Conservation (phyloP, 2,797 vertebrate species). For the Phoeniculus purpureus region DNA sequence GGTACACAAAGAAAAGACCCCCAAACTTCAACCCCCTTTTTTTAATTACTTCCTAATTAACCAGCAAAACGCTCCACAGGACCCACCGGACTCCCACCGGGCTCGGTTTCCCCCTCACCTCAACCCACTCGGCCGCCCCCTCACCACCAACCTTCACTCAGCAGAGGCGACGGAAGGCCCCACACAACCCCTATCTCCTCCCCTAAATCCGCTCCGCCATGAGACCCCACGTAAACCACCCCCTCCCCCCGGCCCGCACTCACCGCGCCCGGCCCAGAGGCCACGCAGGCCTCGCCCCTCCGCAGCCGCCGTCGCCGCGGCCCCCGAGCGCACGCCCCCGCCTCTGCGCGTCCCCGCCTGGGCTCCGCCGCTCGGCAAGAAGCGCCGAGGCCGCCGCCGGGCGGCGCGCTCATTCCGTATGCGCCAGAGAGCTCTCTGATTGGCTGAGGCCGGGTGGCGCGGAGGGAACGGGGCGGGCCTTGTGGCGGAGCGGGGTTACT, state of each 20-base stretch:
- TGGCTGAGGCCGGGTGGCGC: slow-evolving; percentile 22
- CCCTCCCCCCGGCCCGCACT: neutral
- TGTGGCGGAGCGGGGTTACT: neutral
- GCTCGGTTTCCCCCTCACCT: too few relatives aligned
- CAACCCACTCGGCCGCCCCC: too few relatives aligned
- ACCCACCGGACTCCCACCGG: too few relatives aligned
- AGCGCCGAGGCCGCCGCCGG: neutral
- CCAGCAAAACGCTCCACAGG: too few relatives aligned
- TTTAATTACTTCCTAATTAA: too few relatives aligned
- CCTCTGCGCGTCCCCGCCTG: neutral
- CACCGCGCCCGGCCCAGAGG: neutral
- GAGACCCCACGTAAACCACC: neutral
- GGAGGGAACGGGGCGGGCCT: neutral
- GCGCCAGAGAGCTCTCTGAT: neutral
- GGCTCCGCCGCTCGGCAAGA: neutral
- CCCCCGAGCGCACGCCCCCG: neutral
- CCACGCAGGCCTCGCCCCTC: neutral
- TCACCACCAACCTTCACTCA: too few relatives aligned
- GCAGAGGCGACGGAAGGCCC: neutral
- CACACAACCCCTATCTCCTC: neutral
- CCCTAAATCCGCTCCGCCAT: neutral
- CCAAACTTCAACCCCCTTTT: too few relatives aligned
- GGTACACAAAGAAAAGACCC: too few relatives aligned
- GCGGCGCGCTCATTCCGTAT: neutral
- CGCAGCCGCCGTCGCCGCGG: neutral